Base-by-base conservation (phyloP, 2,797 vertebrate species). In the Salarias fasciatus region DNA sequence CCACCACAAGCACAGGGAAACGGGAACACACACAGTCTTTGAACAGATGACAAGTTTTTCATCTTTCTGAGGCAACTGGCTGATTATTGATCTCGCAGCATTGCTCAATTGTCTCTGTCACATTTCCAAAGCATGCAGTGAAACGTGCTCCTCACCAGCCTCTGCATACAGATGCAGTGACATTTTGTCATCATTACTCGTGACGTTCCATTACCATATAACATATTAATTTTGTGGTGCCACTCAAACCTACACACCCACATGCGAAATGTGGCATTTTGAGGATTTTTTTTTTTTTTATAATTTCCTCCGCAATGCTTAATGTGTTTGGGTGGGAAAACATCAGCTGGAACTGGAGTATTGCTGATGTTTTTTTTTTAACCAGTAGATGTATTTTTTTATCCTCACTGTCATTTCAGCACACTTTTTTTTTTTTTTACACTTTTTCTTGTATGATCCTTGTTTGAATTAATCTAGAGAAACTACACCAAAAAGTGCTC, bases 181-280 rank as follows among this genome's bases (percentile, higher is more conserved):
- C 69, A 85, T 69, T 9, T 56, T 76, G 65, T 60, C 67, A 48
- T 66, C 43, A 66, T 80, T 51, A 72, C 58, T 78, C 28, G 14
- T 57, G 70, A 77, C 62, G 53, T 43, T 28, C 62, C 62, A 60
- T 84, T 67, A 62, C 72, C 64, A 58, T 11, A 6, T 31, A 13
- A 41, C 62, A 61, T 50, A 18, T 69, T 68, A 57, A 60, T 63
- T 69, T 69, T 43, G 71, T 44, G 29, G 35, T 42, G 58, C 46
- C 44, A 11, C 35, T 7, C 38, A 56, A 55, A 54, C 57, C 53
- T 41, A 8, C 36, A 38, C 36, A 24, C 18, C 18, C 18, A 24
- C 18, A 24, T 35, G 36, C 38, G 8, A 10, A 10, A 11, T 4
- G 8, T 11, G 40, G 40, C 40, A 7, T 6, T n/a, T 8, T n/a